A percentile compares a stretch with the other conserved stretches of the same genome.
These are phyloP conservation scores for Urocolius indicus DNA, from an alignment of 2,113 vertebrate species.

Conservation along the genomic window DNA sequence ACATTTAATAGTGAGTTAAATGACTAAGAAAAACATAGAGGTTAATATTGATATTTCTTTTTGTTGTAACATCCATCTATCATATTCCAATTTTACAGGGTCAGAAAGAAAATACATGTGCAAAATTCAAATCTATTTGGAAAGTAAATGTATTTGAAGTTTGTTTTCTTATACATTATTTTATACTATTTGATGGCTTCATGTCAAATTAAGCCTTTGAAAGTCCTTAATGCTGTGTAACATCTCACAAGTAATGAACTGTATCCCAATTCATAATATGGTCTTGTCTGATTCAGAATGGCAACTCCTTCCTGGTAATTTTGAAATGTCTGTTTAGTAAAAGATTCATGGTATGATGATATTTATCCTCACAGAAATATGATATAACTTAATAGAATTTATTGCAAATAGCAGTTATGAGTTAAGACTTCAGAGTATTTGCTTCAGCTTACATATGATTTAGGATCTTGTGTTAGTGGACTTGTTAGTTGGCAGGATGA, in stretches of 20 bases:
- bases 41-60: background rate
- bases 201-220: slow-evolving; percentile 30
- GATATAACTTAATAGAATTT: slow-evolving; percentile 52
- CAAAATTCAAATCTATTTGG: background rate
- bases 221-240: background rate
- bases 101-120: background rate
- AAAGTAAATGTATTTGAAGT: background rate
- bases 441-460: slow-evolving; percentile 38
- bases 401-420: background rate
- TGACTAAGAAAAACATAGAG: background rate
- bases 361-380: slow-evolving; percentile 54
- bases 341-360: slow-evolving; percentile 43
- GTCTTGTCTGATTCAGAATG: slow-evolving; percentile 17
- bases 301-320: slow-evolving; percentile 45
- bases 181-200: slow-evolving; percentile 17
- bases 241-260: slow-evolving; percentile 32
- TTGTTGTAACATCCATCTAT: background rate
- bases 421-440: slow-evolving; percentile 34
- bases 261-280: slow-evolving; percentile 52
- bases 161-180: slow-evolving; percentile 17
- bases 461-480: slow-evolving; percentile 3
- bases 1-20: background rate
- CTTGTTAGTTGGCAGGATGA: background rate
- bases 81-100: background rate
- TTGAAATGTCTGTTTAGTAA: slow-evolving; percentile 57